Base-by-base conservation (phyloP, 1,140 invertebrate species). In the Neodiprion virginianus region DNA sequence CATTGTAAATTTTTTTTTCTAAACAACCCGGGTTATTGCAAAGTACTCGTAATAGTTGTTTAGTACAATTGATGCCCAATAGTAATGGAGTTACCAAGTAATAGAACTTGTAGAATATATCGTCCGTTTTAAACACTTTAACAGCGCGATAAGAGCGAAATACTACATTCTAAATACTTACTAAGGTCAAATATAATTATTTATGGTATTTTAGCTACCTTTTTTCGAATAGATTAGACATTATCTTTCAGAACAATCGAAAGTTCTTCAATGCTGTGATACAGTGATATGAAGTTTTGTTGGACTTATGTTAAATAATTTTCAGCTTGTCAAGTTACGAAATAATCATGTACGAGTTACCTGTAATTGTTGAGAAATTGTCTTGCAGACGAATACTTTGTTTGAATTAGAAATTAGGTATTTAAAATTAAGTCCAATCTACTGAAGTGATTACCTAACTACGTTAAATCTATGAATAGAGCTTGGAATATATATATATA, bases 391-490 rank as follows among this genome's bases (percentile, higher is more conserved):
- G 28, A 40, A 40, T 40, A 40, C 28, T 40, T 40, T 40, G 1
- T 40, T 40, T 40, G 5, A 40, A 40, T 40, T 40, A 40, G 28
- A 40, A 40, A 40, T 40, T 40, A 40, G 28, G 28, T 40, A 40
- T 40, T 40, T 40, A 40, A 61, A 61, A 61, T 61, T 61, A 61
- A 12, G 11, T 71, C 67, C 67, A 67, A 49, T 66, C 28, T 68
- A 72, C 61, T 69, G 61, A 67, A 10, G n/a, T 28, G 66, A 67
- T 12, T 61, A 73, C 65, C 53, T 8, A 12, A 47, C 8, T 65
- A 67, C 53, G 71, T 48, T 69, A 53, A 21, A 72, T 69, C 40
- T 69, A 72, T 11, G 72, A 61, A 23, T 47, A 65, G 47, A 21
- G 21, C 23, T 40, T 73, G 67, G 21, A 68, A 23, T 73, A 68